Conservation (phyloP, 2,113 vertebrate species). For the Theropithecus gelada region DNA sequence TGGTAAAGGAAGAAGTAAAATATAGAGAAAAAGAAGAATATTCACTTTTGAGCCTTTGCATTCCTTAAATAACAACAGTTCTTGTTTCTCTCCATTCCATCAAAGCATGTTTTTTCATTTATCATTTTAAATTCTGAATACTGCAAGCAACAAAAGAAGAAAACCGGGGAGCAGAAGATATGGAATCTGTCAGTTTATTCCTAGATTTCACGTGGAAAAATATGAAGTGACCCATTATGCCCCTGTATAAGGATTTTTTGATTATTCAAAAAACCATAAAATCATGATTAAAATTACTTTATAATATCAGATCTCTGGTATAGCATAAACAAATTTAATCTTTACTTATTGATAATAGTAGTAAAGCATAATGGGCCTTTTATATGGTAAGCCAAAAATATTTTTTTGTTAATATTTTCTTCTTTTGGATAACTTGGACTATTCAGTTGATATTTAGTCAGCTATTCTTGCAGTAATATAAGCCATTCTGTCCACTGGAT, state of each 20-base stretch:
- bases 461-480: background rate
- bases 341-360: background rate
- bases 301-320: background rate
- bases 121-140: conserved; percentile 27
- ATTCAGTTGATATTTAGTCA: background rate
- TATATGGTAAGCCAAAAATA: conserved; percentile 3
- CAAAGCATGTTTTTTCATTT: background rate
- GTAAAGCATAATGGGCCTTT: background rate
- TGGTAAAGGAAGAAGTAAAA: background rate
- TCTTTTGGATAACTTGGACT: background rate
- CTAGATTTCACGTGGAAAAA: background rate
- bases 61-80: background rate
- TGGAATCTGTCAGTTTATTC: background rate
- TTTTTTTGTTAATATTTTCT: background rate
- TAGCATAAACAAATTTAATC: background rate
- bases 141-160: background rate
- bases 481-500: background rate
- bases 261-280: conserved; percentile 1
- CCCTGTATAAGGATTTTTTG: background rate
- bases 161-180: background rate
- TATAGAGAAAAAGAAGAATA: background rate
- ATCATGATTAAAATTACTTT: conserved; percentile 1
- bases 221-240: background rate
- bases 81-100: background rate
- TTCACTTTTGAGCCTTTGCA: background rate